Percentiles rank a stretch among this genome's conserved stretches.
These are phyloP conservation scores for Lophura nycthemera DNA, from an alignment of 2,113 vertebrate species.

Conservation along the genomic window DNA sequence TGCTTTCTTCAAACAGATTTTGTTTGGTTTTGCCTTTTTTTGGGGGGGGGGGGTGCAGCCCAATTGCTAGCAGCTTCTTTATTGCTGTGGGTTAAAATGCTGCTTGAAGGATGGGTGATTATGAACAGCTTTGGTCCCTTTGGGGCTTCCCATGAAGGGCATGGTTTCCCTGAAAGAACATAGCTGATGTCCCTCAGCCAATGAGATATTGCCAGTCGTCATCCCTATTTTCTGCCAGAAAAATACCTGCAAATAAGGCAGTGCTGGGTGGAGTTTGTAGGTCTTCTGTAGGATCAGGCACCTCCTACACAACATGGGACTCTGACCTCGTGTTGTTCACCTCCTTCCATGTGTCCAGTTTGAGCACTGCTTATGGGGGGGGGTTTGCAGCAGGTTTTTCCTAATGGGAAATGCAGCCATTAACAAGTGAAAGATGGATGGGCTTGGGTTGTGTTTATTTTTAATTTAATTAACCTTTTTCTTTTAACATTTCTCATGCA, in stretches of 20 bases:
- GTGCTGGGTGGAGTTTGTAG: background rate
- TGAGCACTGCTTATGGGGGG: background rate
- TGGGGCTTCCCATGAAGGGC: background rate
- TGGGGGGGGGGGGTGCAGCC: background rate
- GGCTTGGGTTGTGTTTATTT: background rate
- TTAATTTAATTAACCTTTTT: background rate
- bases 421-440: background rate
- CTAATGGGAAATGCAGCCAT: background rate
- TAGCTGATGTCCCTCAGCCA: background rate
- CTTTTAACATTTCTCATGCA: background rate
- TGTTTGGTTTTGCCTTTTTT: background rate
- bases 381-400: background rate
- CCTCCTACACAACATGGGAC: background rate
- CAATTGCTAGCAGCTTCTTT: background rate
- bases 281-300: background rate
- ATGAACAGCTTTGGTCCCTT: background rate
- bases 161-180: background rate
- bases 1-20: background rate
- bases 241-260: background rate
- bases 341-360: background rate
- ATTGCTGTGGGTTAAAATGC: background rate
- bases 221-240: background rate
- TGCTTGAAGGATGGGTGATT: accelerated
- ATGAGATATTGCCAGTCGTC: background rate
- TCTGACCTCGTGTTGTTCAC: accelerated